Percentiles rank a stretch among this genome's conserved stretches.
Conservation (phyloP, 2,113 vertebrate species). For the Rhabdornis inornatus region DNA sequence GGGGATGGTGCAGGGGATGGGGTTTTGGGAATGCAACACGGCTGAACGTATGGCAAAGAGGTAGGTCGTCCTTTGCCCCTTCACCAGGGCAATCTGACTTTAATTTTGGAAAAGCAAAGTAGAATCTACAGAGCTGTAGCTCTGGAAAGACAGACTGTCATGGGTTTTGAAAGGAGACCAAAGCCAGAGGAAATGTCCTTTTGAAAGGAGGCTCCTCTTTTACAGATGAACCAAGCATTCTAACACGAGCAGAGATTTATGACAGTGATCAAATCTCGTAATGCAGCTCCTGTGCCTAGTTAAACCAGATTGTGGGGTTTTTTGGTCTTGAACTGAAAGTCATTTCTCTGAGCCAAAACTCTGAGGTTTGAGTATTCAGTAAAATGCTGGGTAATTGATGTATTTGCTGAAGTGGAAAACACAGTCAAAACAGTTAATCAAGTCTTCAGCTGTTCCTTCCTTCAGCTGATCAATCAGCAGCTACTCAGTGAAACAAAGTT, state of each 20-base stretch:
- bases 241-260: neutral
- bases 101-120: neutral
- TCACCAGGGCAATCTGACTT: neutral
- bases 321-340: neutral
- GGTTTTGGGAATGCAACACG: neutral
- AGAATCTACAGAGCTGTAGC: neutral
- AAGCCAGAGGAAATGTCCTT: no score
- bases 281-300: neutral
- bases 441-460: neutral
- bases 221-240: fast-evolving
- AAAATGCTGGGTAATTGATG: neutral
- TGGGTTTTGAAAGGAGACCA: neutral
- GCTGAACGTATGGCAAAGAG: neutral
- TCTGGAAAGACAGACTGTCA: neutral
- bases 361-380: neutral
- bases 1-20: neutral
- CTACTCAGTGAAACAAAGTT: neutral
- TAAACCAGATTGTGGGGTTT: neutral
- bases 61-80: neutral
- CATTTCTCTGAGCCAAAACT: neutral
- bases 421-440: constrained; percentile 11
- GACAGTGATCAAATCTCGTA: neutral
- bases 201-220: neutral
- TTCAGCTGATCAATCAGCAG: neutral
- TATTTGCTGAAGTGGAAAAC: neutral